A percentile compares a stretch with the other conserved stretches of the same genome.
These are phyloP conservation scores for Gopherus flavomarginatus DNA, from an alignment of 2,113 vertebrate species.

Conservation along the genomic window DNA sequence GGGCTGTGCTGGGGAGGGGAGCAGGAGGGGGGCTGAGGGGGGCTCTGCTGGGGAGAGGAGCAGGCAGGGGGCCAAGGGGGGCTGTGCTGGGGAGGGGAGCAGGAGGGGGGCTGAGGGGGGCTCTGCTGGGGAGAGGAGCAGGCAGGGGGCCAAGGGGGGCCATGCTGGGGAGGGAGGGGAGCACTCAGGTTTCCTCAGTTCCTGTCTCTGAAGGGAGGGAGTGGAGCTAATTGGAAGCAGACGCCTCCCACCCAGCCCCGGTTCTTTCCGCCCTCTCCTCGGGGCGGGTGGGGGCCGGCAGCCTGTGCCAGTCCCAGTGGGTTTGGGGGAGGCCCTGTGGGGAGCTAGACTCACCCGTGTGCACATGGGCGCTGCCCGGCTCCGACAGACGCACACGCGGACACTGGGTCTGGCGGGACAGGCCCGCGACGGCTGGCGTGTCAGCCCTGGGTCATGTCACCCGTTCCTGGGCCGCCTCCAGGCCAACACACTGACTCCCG, in stretches of 20 bases:
- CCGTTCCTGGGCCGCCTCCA: neutral
- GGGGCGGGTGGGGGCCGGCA: neutral
- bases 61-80: no score
- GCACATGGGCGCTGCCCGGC: no score
- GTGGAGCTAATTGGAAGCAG: constrained; percentile 17
- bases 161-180: no score
- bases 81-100: no score
- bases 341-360: neutral
- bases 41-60: no score
- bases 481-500: neutral
- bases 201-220: neutral
- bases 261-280: neutral
- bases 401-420: neutral
- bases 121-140: no score
- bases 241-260: neutral
- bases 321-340: neutral
- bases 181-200: neutral
- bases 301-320: neutral
- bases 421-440: no score
- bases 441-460: neutral
- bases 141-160: no score
- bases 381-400: no score
- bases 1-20: no score
- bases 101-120: neutral
- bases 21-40: no score